phyloP scores from a whole-genome alignment of 2,888 invertebrate genomes.

The Agrotis exclamationis region DNA sequence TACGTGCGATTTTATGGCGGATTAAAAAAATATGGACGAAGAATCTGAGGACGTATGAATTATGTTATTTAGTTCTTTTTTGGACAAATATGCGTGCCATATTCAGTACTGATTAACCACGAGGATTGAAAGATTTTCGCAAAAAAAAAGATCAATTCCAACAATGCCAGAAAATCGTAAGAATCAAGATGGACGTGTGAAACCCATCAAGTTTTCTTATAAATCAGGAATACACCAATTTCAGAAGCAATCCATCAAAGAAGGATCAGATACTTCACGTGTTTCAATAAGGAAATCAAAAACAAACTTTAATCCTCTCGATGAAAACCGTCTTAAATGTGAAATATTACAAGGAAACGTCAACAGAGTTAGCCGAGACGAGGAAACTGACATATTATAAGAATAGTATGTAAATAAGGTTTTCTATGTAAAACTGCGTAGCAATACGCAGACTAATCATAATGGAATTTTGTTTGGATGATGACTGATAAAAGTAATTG shows the following conservation, averaged over 20 bases:
- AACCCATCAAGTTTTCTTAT: slow-evolving; percentile 9
- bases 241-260: slow-evolving; percentile 4
- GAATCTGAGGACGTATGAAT: slow-evolving; percentile 39
- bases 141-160: background rate
- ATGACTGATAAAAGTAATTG: slow-evolving; percentile 58
- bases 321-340: slow-evolving; percentile 37
- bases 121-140: background rate
- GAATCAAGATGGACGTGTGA: slow-evolving; percentile 9
- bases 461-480: slow-evolving; percentile 52
- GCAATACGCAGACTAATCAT: slow-evolving; percentile 38
- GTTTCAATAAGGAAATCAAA: slow-evolving; percentile 25
- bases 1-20: slow-evolving; percentile 56
- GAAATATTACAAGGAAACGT: slow-evolving; percentile 48
- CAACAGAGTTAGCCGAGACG: slow-evolving; percentile 40
- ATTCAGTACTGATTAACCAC: background rate
- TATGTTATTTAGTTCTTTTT: slow-evolving; percentile 23
- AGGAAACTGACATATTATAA: slow-evolving; percentile 49
- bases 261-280: slow-evolving; percentile 6
- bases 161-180: background rate
- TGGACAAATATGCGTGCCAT: background rate
- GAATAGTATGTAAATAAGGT: slow-evolving; percentile 43
- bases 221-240: slow-evolving; percentile 12
- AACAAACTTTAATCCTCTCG: slow-evolving; percentile 27
- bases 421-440: slow-evolving; percentile 54
- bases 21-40: slow-evolving; percentile 52